Evolutionary conservation across 2,888 invertebrate species (phyloP), one percentile per base, ranked within the genome.

Genomic region (Plebejus anna): DNA sequence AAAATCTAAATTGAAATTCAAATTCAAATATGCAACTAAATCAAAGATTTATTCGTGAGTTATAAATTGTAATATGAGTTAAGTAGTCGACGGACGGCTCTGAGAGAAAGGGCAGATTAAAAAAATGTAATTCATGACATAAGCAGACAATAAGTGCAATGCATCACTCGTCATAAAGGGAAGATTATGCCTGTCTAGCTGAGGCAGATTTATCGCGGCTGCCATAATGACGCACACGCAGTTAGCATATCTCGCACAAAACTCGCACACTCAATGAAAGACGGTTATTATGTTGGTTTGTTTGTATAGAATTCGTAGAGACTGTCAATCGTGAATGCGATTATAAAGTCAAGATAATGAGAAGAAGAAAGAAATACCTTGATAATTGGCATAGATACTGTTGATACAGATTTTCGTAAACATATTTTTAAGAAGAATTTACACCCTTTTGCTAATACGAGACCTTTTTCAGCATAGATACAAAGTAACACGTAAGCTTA

Each of bases 91-190:
- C 79, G 75, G 73, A 75, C 61, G 75, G 77, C 77, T 79, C 28
- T 75, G 71, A 77, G 75, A 78, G 75, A 76, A 75, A 70, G 42
- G 61, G 38, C 22, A 72, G 78, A 78, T 79, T 79, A 81, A 82
- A 81, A 82, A 81, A 80, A 78, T 79, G 77, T 85, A 88, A 90
- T 90, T 90, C 90, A 91, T 84, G 89, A 84, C 80, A 82, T 79
- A 83, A 32, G 73, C 82, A 84, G 86, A 89, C 90, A 92, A 92
- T 89, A 86, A 83, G 82, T 84, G 90, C 87, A 89, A 91, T 91
- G 87, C 90, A 92, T 92, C 92, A 93, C 89, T 88, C 90, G 88
- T 93, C 93, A 92, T 91, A 92, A 91, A 89, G 88, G 87, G 85
- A 87, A 90, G 92, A 92, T 92, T 92, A 91, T 85, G 85, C 84